phyloP scores from a whole-genome alignment of 2,113 vertebrate species.

The Centrocercus urophasianus region DNA sequence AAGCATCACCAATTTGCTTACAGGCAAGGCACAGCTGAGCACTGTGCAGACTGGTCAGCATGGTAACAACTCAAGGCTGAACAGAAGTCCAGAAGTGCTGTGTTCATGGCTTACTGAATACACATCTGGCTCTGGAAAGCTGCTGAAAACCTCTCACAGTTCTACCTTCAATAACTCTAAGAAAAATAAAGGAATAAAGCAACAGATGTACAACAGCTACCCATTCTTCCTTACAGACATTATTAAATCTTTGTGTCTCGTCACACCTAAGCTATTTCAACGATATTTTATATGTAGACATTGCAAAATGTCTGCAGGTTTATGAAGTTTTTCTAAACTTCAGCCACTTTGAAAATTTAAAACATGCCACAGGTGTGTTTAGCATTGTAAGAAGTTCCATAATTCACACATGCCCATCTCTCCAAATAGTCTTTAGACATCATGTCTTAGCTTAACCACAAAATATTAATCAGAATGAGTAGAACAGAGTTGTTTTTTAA shows the following conservation, averaged over 20 bases:
- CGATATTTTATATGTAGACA: not conserved
- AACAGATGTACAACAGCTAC: not conserved
- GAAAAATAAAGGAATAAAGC: not conserved
- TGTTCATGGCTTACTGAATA: not conserved
- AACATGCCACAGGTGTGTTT: not conserved
- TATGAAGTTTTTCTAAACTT: not conserved
- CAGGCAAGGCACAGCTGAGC: not conserved
- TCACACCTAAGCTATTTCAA: not conserved
- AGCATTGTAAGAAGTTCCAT: not conserved
- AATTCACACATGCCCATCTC: not conserved
- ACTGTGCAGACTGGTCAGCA: not conserved
- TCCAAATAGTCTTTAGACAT: not conserved
- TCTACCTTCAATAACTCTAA: not conserved
- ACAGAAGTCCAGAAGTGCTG: not conserved
- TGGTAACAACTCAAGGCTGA: not conserved
- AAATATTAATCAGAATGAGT: not conserved
- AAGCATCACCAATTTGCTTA: not conserved
- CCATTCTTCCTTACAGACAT: not conserved
- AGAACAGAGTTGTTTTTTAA: not conserved
- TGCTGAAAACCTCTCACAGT: not conserved
- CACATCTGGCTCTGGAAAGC: not conserved
- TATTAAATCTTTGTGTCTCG: not conserved
- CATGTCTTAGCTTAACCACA: not conserved
- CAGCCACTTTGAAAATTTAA: not conserved
- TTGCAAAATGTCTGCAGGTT: not conserved